These are phyloP conservation scores for Pseudomugil tenellus DNA, from an alignment of 2,797 vertebrate species.

Conservation along the genomic window DNA sequence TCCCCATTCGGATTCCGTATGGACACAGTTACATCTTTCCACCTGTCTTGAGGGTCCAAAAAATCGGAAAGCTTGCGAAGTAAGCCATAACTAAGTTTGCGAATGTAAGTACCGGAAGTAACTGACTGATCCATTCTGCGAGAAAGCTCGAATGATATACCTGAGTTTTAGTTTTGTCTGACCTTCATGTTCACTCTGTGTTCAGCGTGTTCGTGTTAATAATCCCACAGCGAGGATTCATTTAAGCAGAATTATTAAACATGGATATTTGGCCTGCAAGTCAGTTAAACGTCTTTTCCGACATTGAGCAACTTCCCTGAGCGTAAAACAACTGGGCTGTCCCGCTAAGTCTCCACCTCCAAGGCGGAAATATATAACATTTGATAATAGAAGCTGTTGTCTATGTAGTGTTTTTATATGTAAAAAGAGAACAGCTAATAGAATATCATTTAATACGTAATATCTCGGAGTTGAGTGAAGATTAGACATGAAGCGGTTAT, in stretches of 20 bases:
- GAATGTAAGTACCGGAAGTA: constrained; percentile 85
- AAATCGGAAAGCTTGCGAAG: constrained; percentile 84
- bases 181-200: neutral
- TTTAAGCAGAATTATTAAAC: neutral
- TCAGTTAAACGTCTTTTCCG: constrained; percentile 46
- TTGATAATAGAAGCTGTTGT: neutral
- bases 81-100: constrained; percentile 81
- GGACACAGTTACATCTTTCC: constrained; percentile 87
- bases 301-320: constrained; percentile 81
- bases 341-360: constrained; percentile 37
- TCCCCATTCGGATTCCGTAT: constrained; percentile 86
- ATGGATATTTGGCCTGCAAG: neutral
- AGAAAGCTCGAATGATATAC: neutral
- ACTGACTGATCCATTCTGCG: constrained; percentile 80
- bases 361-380: constrained; percentile 45
- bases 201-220: fast-evolving
- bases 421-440: neutral
- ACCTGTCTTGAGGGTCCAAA: constrained; percentile 90
- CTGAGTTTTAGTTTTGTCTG: neutral
- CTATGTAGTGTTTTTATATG: neutral
- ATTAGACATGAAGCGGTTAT: neutral
- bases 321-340: constrained; percentile 25
- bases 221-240: neutral
- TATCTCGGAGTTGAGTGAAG: neutral
- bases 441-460: neutral